phyloP scores from a whole-genome alignment of 2,113 vertebrate species.

The Nerophis lumbriciformis region DNA sequence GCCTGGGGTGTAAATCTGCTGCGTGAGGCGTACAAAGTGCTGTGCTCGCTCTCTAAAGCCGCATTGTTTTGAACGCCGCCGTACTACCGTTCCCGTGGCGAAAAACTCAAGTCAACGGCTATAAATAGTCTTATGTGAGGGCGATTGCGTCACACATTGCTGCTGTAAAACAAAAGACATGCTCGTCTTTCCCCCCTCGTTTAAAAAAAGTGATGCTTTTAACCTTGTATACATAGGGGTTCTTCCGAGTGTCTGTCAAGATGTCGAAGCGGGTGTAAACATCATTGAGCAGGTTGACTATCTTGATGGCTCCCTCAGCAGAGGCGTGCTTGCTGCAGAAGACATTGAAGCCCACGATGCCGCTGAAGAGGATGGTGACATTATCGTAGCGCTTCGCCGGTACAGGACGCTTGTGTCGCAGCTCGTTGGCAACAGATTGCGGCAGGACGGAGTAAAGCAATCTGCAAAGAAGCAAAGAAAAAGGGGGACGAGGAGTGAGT shows the following conservation, averaged over 20 bases:
- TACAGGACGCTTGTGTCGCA: slow-evolving; percentile 93
- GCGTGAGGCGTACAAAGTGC: slow-evolving; percentile 53
- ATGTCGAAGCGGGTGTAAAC: slow-evolving; percentile 98
- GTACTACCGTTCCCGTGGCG: slow-evolving; percentile 25
- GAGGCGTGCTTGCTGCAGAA: slow-evolving; percentile 98
- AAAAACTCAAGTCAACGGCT: slow-evolving; percentile 35
- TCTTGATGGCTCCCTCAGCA: slow-evolving; percentile 97
- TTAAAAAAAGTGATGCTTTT: slow-evolving; percentile 28
- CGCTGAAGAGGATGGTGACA: slow-evolving; percentile 95
- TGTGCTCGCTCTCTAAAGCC: slow-evolving; percentile 46
- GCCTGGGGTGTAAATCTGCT: slow-evolving; percentile 68
- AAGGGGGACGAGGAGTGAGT: slow-evolving; percentile 13
- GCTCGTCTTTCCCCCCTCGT: background rate
- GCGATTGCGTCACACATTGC: slow-evolving; percentile 18
- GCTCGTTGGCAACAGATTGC: slow-evolving; percentile 93
- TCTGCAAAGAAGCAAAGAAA: slow-evolving; percentile 56
- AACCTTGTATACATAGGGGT: slow-evolving; percentile 98
- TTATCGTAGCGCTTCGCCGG: slow-evolving; percentile 97
- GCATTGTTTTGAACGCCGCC: slow-evolving; percentile 34
- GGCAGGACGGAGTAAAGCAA: slow-evolving; percentile 95
- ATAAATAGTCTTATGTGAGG: slow-evolving; percentile 30
- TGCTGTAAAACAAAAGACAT: background rate
- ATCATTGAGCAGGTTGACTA: slow-evolving; percentile 96
- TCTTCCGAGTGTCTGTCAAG: slow-evolving; percentile 92
- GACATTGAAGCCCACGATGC: slow-evolving; percentile 94